Percentiles rank a stretch among this genome's conserved stretches.
These are phyloP conservation scores for Cepphus grylle DNA, from an alignment of 2,113 vertebrate genomes.

Conservation along the genomic window DNA sequence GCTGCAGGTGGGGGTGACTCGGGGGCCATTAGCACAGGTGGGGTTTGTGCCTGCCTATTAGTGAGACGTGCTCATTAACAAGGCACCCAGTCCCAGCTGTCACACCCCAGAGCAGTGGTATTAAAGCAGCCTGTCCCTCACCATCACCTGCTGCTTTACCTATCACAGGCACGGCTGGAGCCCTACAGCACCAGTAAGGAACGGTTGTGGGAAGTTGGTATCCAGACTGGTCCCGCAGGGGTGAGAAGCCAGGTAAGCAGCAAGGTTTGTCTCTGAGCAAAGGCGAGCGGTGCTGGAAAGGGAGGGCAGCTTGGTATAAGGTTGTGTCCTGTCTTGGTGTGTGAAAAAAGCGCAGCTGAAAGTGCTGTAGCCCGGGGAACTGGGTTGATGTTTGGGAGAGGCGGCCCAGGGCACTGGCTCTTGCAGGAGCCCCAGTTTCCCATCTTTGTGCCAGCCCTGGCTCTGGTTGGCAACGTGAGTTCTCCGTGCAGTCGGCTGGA, in stretches of 20 bases:
- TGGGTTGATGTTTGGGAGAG: background rate
- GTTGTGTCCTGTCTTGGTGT: rapidly evolving
- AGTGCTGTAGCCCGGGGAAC: background rate
- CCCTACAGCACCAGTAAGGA: background rate
- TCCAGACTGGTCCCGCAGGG: background rate
- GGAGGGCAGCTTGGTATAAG: background rate
- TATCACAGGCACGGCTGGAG: background rate
- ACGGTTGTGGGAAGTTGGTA: background rate
- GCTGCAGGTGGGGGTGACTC: background rate
- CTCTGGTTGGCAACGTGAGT: rapidly evolving
- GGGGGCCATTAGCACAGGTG: background rate
- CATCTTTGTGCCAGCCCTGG: background rate
- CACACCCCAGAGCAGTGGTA: too few relatives aligned
- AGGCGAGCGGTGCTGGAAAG: background rate
- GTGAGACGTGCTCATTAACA: background rate
- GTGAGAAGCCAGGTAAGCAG: background rate
- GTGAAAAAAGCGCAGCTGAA: background rate
- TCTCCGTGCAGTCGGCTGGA: rapidly evolving
- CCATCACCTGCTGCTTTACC: background rate
- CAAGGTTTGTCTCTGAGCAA: background rate
- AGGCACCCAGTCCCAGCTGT: too few relatives aligned
- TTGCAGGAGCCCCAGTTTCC: background rate
- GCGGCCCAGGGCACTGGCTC: rapidly evolving
- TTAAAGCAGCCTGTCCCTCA: background rate
- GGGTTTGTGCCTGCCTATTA: background rate